Evolutionary conservation across 1,140 invertebrate genomes (phyloP).

Genomic region (Trinorchestia longiramus): DNA sequence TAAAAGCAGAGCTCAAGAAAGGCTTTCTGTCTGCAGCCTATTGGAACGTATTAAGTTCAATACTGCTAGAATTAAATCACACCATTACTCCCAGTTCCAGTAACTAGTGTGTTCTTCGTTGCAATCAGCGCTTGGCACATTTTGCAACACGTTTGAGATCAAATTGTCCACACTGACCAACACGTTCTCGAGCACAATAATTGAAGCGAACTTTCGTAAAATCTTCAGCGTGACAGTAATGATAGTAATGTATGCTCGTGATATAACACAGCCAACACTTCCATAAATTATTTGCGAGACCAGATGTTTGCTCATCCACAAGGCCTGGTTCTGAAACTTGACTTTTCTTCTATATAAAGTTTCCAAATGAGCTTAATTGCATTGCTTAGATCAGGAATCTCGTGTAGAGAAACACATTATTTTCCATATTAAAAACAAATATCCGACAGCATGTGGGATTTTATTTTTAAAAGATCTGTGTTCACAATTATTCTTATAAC

Average conservation of each 20-base stretch:
- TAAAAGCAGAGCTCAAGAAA: neutral
- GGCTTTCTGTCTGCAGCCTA: neutral
- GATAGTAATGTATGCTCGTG: neutral
- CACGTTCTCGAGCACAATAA: neutral
- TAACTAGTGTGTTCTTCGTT: neutral
- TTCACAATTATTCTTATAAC: neutral
- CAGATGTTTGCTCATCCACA: neutral
- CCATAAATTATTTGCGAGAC: too few species aligned
- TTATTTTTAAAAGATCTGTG: neutral
- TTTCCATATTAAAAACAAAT: neutral
- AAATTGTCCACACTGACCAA: neutral
- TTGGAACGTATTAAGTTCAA: neutral
- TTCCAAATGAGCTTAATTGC: neutral
- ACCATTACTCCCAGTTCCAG: neutral
- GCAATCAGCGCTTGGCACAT: neutral
- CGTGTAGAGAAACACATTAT: neutral
- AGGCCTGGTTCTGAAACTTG: neutral
- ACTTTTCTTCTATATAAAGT: neutral
- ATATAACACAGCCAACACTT: neutral
- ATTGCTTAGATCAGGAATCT: neutral
- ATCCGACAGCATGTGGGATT: neutral
- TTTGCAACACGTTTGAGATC: neutral
- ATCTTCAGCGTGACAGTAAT: neutral
- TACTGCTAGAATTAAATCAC: neutral
- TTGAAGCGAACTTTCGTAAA: neutral